These are phyloP conservation scores for Crypturellus tataupa DNA, from an alignment of 2,797 vertebrate species.

Conservation along the genomic window DNA sequence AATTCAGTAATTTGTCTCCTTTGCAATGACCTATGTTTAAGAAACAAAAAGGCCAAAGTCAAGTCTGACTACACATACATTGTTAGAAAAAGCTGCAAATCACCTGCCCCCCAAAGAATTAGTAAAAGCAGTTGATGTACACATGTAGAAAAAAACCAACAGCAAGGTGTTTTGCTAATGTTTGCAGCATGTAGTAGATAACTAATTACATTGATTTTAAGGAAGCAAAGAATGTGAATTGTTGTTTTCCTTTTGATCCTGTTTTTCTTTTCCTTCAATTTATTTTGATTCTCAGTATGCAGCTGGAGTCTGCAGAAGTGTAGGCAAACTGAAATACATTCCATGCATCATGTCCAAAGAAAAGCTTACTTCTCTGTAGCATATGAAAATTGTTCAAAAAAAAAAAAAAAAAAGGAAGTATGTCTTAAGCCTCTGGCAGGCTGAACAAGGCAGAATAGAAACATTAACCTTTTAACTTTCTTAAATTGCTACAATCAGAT, in stretches of 20 bases:
- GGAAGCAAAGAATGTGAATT: background rate
- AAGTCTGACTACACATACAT: background rate
- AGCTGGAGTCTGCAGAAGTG: background rate
- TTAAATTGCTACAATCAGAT: constrained; percentile 2
- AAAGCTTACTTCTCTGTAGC: constrained; percentile 9
- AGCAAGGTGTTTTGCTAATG: background rate
- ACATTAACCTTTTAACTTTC: constrained; percentile 16
- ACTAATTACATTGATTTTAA: background rate
- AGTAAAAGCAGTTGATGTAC: background rate
- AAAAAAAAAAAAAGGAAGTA: background rate
- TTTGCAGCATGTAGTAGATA: background rate
- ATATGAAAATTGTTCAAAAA: background rate
- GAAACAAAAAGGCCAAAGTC: background rate
- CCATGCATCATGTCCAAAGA: constrained; percentile 1
- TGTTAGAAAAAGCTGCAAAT: constrained; percentile 8
- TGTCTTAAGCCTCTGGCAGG: background rate
- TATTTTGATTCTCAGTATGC: background rate
- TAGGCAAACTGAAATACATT: constrained; percentile 5
- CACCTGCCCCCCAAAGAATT: constrained; percentile 15
- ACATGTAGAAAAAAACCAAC: background rate
- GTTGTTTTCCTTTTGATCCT: background rate
- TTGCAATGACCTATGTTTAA: background rate
- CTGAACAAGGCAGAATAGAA: constrained; percentile 8
- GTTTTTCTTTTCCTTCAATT: background rate
- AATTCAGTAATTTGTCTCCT: background rate